phyloP scores from a whole-genome alignment of 2,113 vertebrate genomes.

The Calidris pygmaea region DNA sequence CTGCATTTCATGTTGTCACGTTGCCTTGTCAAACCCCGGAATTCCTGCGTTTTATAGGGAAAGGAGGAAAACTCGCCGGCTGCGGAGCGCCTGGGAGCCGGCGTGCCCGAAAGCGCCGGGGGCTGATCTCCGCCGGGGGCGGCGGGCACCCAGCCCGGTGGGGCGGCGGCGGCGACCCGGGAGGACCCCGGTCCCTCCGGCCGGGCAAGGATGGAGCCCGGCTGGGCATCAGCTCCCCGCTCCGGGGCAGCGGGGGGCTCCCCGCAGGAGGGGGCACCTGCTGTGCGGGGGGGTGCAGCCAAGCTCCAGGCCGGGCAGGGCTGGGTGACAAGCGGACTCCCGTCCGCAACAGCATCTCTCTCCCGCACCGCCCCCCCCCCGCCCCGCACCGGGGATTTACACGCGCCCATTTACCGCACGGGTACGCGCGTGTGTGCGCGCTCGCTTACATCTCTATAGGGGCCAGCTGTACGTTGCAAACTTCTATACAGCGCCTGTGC shows the following conservation, averaged over 20 bases:
- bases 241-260: background rate
- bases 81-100: background rate
- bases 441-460: accelerated
- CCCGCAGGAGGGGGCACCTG: background rate
- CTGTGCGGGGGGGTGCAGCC: background rate
- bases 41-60: slow-evolving; percentile 11
- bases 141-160: background rate
- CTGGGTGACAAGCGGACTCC: background rate
- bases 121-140: background rate
- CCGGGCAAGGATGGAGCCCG: background rate
- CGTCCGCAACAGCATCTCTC: background rate
- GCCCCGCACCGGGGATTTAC: background rate
- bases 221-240: background rate
- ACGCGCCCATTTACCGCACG: accelerated
- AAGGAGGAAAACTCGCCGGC: background rate
- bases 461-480: accelerated
- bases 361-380: background rate
- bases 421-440: background rate
- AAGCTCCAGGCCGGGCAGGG: background rate
- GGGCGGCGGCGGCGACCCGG: background rate
- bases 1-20: slow-evolving; percentile 45
- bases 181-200: background rate
- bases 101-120: background rate
- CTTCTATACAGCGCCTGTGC: accelerated
- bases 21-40: slow-evolving; percentile 32